Evolutionary conservation across 2,797 vertebrate genomes (phyloP).

Genomic region (Alfaro cultratus): DNA sequence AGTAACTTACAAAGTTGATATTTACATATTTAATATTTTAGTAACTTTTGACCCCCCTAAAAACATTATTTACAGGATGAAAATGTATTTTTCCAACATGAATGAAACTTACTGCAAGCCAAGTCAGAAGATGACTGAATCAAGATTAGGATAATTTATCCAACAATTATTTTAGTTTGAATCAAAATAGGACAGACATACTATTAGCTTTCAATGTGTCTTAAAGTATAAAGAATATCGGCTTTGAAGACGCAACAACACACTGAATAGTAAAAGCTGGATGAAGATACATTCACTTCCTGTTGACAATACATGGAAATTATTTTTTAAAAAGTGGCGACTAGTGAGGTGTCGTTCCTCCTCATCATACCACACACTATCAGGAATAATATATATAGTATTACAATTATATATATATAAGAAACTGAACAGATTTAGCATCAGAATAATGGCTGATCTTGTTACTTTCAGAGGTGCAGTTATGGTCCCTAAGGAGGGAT

Average conservation of each 20-base stretch:
- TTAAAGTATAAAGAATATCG: background rate
- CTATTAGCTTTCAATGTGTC: background rate
- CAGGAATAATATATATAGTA: slow-evolving; percentile 17
- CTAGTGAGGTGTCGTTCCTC: background rate
- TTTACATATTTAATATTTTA: background rate
- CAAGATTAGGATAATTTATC: background rate
- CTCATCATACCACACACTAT: background rate
- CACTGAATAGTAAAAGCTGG: background rate
- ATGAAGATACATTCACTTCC: background rate
- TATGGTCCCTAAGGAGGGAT: slow-evolving; percentile 4
- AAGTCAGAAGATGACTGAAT: background rate
- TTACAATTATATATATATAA: slow-evolving; percentile 10
- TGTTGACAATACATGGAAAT: background rate
- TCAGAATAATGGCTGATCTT: slow-evolving; percentile 10
- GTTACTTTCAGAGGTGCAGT: slow-evolving; percentile 26
- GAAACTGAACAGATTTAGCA: background rate
- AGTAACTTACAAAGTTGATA: background rate
- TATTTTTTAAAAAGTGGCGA: background rate
- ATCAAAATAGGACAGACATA: background rate
- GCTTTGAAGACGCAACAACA: background rate
- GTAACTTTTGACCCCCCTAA: background rate
- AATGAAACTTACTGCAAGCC: background rate
- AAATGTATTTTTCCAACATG: background rate
- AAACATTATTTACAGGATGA: background rate
- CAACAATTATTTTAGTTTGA: background rate